These are phyloP conservation scores for Xiphophorus hellerii DNA, from an alignment of 2,113 vertebrate species.

Conservation along the genomic window DNA sequence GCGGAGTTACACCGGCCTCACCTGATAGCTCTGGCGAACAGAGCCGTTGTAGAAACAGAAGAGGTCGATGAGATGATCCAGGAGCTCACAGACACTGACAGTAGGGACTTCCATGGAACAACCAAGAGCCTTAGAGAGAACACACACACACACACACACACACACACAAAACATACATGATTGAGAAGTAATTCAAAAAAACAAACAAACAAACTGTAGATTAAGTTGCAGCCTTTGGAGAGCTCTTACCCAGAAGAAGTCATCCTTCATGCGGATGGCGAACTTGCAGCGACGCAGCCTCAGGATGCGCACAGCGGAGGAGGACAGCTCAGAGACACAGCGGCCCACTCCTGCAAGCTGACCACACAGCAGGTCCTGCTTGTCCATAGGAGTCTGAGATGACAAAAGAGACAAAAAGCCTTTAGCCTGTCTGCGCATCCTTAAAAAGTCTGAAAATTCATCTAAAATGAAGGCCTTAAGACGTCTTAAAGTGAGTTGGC, in stretches of 20 bases:
- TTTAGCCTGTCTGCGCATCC: not conserved
- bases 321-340: constrained; percentile 72
- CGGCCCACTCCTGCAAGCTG: constrained; percentile 70
- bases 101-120: constrained; percentile 87
- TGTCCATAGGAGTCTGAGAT: constrained; percentile 66
- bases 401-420: not conserved
- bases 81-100: constrained; percentile 83
- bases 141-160: not conserved
- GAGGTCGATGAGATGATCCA: constrained; percentile 88
- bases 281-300: constrained; percentile 63
- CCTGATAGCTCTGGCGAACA: constrained; percentile 83
- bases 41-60: constrained; percentile 92
- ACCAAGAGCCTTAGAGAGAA: constrained; percentile 84
- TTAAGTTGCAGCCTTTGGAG: too few relatives aligned
- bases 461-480: too few relatives aligned
- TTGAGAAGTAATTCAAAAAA: not conserved
- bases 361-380: constrained; percentile 72
- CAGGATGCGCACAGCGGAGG: constrained; percentile 53
- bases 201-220: too few relatives aligned
- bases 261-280: constrained; percentile 61
- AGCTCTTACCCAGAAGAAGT: constrained; percentile 72
- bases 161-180: not conserved
- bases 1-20: constrained; percentile 46
- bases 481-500: too few relatives aligned
- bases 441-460: too few relatives aligned